phyloP scores from a whole-genome alignment of 2,797 vertebrate genomes.

The Neosilurus mollespiculum region DNA sequence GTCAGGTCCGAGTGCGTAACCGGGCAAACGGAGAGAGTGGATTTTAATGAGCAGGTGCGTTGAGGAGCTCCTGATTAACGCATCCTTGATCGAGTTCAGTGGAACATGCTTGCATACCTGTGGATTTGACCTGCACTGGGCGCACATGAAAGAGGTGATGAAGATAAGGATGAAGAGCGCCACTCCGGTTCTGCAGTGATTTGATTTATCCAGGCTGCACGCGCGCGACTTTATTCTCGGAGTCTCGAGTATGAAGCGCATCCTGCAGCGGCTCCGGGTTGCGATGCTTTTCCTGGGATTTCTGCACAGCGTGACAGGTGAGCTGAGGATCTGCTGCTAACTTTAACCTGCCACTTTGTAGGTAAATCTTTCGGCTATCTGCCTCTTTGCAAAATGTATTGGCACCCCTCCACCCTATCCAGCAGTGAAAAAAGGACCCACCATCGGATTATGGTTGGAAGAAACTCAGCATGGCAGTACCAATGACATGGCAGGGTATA shows the following conservation, averaged over 20 bases:
- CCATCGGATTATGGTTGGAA: not conserved
- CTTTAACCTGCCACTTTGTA: not conserved
- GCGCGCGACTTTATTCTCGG: not conserved
- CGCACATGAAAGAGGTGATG: not conserved
- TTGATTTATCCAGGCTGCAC: not conserved
- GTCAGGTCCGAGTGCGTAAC: not conserved
- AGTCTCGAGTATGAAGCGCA: slow-evolving; percentile 45
- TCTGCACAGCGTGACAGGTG: slow-evolving; percentile 67
- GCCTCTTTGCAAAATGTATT: not conserved
- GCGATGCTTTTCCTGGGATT: slow-evolving; percentile 56
- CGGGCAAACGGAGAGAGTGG: not conserved
- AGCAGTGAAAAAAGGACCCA: not conserved
- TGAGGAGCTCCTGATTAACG: no score
- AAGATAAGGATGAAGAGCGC: not conserved
- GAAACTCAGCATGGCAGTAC: not conserved
- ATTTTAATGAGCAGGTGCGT: not conserved
- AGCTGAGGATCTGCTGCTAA: slow-evolving; percentile 43
- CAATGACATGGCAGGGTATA: no score
- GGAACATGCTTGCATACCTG: not conserved
- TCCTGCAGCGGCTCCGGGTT: slow-evolving; percentile 38
- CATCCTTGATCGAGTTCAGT: not conserved
- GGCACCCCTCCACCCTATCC: not conserved
- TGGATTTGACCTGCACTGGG: not conserved
- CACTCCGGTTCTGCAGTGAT: not conserved
- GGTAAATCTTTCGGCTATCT: no score